Evolutionary conservation across 2,113 vertebrate species (phyloP), one percentile per base, ranked within the genome.

Genomic region (Rhinoderma darwinii): DNA sequence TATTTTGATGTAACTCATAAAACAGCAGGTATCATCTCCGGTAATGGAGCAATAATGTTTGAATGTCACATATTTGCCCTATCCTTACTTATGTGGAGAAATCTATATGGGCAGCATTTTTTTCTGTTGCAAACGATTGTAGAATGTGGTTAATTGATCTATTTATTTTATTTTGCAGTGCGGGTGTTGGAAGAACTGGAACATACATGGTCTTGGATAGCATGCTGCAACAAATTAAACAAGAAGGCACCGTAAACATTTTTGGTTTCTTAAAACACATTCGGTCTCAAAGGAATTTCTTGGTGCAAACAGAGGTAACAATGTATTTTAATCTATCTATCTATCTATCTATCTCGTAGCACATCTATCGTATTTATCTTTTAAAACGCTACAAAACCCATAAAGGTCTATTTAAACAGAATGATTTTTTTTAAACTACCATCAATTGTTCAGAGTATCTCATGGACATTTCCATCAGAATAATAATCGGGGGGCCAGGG

Each of bases 181-280:
- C 98, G 76, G 98, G 98, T 0, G 97, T 99, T 77, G 98, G 97
- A 81, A 94, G 96, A 88, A 99, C 96, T 4, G 97, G 97, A 37
- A 97, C 97, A 0, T 99, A 98, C 88, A 97, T 99, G 87, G 97
- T 99, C 56, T 90, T 99, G 89, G 98, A 99, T 93, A 99, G 97
- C 89, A 99, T 99, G 98, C 85, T 99, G 90, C 96, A 95, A 84
- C 98, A 99, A 92, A 97, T 99, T 74, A 94, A 94, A 70, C 94
- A 96, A 0, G 95, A 98, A 89, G 94, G 96, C 43, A 93, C 89
- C 0, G 94, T 99, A 90, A 97, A 98, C 88, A 77, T 99, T 88
- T 94, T 95, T 79, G 97, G 96, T 82, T 99, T 99, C 94, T 92
- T 99, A 88, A 98, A 98, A 90, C 98, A 98, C 91, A 98, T 99